Evolutionary conservation across 2,113 vertebrate species (phyloP), one percentile per base, ranked within the genome.

Genomic region (Holacanthus passer): DNA sequence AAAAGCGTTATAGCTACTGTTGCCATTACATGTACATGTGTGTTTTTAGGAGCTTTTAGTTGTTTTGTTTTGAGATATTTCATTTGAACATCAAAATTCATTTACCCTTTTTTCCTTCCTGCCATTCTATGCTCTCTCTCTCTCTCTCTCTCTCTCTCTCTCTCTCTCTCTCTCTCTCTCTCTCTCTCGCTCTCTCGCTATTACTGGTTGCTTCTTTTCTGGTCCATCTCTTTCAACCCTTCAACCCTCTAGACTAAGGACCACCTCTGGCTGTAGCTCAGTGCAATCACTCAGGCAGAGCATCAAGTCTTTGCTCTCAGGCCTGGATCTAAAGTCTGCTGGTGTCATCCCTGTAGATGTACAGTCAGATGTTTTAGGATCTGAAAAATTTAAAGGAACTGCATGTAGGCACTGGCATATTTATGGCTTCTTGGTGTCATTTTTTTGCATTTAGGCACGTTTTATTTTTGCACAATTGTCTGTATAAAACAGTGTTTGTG

Each of bases 291-390:
- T 31, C 56, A 60, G 55, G 63, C 77, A 63, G 53, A 83, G 55
- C 70, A 48, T 37, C 37, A 24, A n/a, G 59, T 37, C 27, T 29
- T 17, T 37, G 53, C 56, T 7, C 62, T 78, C 64, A 41, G 53
- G n/a, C 62, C 58, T 78, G 73, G 68, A 77, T 80, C 45, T 82
- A 14, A 73, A 32, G 47, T 55, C 65, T 66, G 62, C 63, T 66
- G n/a, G 55, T 63, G 52, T 73, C 3, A n/a, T 35, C 37, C 6
- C 72, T 66, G 53, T 35, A 43, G 29, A 50, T 12, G 29, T 47
- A 31, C 53, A 39, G 4, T 24, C 5, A 0, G 48, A 56, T 43
- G 24, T 66, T 45, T n/a, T 7, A 41, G 31, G 37, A 65, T 69
- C 41, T 52, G 12, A 53, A 37, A 45, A 56, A 12, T 67, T 73